Percentiles rank a stretch among this genome's conserved stretches.
These are phyloP conservation scores for Bugula neritina DNA, from an alignment of 2,888 invertebrate species.

Conservation along the genomic window DNA sequence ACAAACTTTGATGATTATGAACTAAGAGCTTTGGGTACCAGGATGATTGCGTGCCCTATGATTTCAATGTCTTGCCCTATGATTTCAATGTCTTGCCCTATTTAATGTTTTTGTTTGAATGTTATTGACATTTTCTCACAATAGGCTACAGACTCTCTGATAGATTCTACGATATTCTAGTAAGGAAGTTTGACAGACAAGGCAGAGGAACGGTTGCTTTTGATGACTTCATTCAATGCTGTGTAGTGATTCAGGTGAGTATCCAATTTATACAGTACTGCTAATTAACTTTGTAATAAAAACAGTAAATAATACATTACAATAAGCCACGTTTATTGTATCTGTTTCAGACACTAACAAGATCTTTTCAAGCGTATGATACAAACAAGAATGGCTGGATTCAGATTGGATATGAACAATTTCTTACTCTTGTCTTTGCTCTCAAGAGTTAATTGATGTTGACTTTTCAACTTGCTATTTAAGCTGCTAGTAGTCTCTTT, in stretches of 20 bases:
- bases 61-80: no score
- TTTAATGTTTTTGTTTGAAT: no score
- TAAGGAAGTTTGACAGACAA: slow-evolving; percentile 87
- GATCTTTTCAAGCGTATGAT: slow-evolving; percentile 79
- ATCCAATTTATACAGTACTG: not conserved
- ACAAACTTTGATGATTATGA: no score
- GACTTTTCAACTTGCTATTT: no score
- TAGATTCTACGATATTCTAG: slow-evolving; percentile 69
- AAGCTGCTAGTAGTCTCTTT: no score
- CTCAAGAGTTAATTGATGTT: slow-evolving; percentile 39
- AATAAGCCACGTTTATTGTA: not conserved
- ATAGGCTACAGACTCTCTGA: slow-evolving; percentile 68
- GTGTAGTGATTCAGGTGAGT: slow-evolving; percentile 83
- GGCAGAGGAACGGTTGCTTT: slow-evolving; percentile 85
- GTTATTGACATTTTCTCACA: not conserved
- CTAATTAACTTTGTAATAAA: no score
- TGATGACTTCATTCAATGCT: slow-evolving; percentile 97
- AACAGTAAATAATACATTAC: no score
- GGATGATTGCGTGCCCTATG: no score
- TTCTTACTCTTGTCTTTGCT: slow-evolving; percentile 75
- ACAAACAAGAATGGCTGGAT: slow-evolving; percentile 91
- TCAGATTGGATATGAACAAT: slow-evolving; percentile 90
- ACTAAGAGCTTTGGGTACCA: no score
- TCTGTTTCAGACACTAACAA: slow-evolving; percentile 70
- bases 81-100: no score